These are phyloP conservation scores for Odontamblyopus rebecca DNA, from an alignment of 2,797 vertebrate species.

Conservation along the genomic window DNA sequence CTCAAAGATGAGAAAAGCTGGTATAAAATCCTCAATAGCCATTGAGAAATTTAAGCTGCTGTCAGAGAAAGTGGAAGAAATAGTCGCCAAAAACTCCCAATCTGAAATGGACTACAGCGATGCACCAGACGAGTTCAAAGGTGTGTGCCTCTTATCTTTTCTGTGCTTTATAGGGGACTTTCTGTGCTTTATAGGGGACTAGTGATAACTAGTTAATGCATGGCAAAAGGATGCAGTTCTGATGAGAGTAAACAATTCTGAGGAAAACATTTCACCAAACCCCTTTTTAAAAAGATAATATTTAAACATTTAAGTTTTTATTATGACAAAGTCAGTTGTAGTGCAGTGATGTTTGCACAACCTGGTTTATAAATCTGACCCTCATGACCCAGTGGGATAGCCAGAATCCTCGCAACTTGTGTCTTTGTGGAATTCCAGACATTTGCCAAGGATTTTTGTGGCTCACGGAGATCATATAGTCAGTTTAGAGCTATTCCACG, in stretches of 20 bases:
- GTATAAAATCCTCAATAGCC: slow-evolving; percentile 97
- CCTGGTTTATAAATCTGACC: slow-evolving; percentile 14
- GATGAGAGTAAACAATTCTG: not conserved
- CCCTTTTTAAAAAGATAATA: too few relatives aligned
- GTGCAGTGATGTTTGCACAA: not conserved
- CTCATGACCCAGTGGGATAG: slow-evolving; percentile 40
- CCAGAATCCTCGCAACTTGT: slow-evolving; percentile 28
- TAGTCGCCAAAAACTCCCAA: slow-evolving; percentile 95
- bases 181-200: not conserved
- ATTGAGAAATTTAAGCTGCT: slow-evolving; percentile 99
- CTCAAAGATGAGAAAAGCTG: slow-evolving; percentile 98
- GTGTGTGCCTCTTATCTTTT: slow-evolving; percentile 50
- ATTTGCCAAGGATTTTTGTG: slow-evolving; percentile 63
- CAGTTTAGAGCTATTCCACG: slow-evolving; percentile 63
- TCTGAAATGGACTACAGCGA: slow-evolving; percentile 99
- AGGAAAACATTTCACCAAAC: not conserved
- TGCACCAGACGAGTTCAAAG: slow-evolving; percentile 97
- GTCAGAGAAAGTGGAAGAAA: slow-evolving; percentile 96
- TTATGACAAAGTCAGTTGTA: not conserved
- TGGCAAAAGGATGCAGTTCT: not conserved
- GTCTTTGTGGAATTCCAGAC: slow-evolving; percentile 55
- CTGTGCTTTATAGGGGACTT: not conserved
- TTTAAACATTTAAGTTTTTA: not conserved
- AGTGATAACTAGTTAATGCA: not conserved
- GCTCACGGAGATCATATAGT: slow-evolving; percentile 59